These are phyloP conservation scores for Thamnophis sirtalis DNA, from an alignment of 2,113 vertebrate species.

Conservation along the genomic window DNA sequence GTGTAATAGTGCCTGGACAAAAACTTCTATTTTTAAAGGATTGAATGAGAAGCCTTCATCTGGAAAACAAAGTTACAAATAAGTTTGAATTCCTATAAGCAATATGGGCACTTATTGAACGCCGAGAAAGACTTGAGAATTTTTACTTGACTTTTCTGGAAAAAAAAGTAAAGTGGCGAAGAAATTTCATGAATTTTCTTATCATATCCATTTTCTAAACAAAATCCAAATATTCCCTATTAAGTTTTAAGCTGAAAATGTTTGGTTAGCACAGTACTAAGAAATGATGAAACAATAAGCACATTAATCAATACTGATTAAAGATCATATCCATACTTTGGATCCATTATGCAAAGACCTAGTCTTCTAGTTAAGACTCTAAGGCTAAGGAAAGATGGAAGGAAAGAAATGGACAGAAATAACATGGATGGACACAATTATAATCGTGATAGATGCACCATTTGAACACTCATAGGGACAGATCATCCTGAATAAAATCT, in stretches of 20 bases:
- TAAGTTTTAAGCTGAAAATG: background rate
- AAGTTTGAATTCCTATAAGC: conserved; percentile 12
- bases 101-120: background rate
- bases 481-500: background rate
- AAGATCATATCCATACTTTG: background rate
- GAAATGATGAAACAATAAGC: background rate
- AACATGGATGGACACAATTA: background rate
- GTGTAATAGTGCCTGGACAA: conserved; percentile 91
- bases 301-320: background rate
- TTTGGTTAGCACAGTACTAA: background rate
- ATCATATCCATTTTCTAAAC: background rate
- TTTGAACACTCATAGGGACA: background rate
- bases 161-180: background rate
- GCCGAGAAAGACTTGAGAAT: background rate
- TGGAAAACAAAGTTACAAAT: conserved; percentile 61
- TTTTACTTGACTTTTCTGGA: background rate
- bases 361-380: background rate
- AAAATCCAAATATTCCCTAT: background rate
- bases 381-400: background rate
- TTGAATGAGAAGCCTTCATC: conserved; percentile 95
- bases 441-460: background rate
- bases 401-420: background rate
- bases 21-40: conserved; percentile 96
- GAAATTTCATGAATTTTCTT: background rate
- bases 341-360: background rate